Percentiles rank a stretch among this genome's conserved stretches.
Evolutionary conservation across 2,113 vertebrate genomes (phyloP).

Genomic region (Neogale vison): DNA sequence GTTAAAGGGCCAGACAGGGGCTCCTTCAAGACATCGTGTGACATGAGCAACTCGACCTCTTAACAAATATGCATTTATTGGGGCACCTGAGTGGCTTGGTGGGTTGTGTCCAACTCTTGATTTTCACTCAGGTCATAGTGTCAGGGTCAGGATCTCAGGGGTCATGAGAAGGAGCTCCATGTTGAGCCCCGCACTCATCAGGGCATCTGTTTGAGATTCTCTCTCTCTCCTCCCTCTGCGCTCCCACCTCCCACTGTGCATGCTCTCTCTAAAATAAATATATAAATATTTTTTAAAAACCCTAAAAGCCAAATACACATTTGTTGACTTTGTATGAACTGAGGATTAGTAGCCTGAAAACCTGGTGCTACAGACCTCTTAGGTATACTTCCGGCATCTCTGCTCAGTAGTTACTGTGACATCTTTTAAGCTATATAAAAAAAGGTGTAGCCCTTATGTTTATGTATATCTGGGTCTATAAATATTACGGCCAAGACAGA

Average conservation of each 20-base stretch:
- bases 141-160: not conserved
- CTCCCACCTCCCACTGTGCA: fast-evolving
- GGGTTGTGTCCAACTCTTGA: not conserved
- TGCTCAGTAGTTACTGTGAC: not conserved
- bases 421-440: not conserved
- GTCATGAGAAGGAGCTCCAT: not conserved
- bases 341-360: not conserved
- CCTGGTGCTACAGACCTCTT: fast-evolving
- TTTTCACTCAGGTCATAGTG: not conserved
- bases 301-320: not conserved
- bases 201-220: not conserved
- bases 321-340: not conserved
- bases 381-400: not conserved
- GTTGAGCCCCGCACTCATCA: not conserved
- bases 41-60: not conserved
- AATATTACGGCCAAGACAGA: not conserved
- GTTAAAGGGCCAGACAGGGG: not conserved
- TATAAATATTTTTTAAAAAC: not conserved
- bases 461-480: not conserved
- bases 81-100: not conserved
- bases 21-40: not conserved
- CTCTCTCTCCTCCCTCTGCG: not conserved
- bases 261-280: not conserved
- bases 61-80: not conserved
- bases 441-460: not conserved